Evolutionary conservation across 2,888 invertebrate species (phyloP).

Genomic region (Drosophila peninsularis): DNA sequence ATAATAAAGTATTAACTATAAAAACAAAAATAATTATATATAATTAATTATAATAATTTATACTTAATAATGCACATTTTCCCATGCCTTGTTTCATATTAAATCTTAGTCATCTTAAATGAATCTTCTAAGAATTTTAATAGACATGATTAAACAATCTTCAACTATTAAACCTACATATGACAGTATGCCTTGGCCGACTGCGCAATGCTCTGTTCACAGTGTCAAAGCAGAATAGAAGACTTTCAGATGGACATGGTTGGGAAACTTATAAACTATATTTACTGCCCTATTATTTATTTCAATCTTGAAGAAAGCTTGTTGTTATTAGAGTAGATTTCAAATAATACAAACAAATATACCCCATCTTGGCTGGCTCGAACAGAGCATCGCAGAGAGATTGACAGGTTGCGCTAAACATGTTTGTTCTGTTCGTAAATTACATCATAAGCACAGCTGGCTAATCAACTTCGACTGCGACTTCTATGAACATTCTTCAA

Average conservation of each 20-base stretch:
- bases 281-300: too few species aligned
- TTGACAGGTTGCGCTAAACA: constrained; percentile 11
- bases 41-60: neutral
- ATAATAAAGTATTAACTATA: neutral
- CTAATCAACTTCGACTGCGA: constrained; percentile 1
- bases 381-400: neutral
- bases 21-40: neutral
- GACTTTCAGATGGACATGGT: too few species aligned
- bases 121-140: neutral
- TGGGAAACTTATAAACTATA: too few species aligned
- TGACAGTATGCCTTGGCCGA: neutral
- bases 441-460: constrained; percentile 9
- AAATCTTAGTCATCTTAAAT: neutral
- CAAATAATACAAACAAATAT: neutral
- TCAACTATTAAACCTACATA: neutral
- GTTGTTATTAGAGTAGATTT: neutral
- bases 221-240: neutral
- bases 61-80: neutral
- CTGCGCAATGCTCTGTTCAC: neutral
- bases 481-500: constrained; percentile 3
- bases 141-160: neutral
- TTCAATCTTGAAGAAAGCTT: too few species aligned
- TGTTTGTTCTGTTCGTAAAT: constrained; percentile 10
- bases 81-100: neutral
- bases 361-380: neutral